Percentiles rank a stretch among this genome's conserved stretches.
phyloP scores from a whole-genome alignment of 1,140 invertebrate genomes.

The Drosophila ficusphila region DNA sequence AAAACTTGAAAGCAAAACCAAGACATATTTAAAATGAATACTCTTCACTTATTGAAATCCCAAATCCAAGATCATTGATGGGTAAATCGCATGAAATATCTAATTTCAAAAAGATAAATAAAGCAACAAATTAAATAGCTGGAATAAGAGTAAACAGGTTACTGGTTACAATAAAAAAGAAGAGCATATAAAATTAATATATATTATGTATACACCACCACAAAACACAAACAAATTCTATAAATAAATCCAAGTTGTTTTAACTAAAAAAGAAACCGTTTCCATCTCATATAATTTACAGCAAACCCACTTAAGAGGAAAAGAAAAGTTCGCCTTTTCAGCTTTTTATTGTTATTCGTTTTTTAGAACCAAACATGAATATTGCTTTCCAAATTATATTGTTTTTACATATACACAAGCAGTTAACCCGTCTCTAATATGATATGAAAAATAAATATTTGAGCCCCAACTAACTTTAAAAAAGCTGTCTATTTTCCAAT shows the following conservation, averaged over 20 bases:
- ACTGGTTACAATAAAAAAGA: slow-evolving; percentile 75
- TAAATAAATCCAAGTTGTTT: slow-evolving; percentile 69
- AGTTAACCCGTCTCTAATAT: slow-evolving; percentile 16
- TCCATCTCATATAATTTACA: slow-evolving; percentile 45
- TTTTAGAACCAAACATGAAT: slow-evolving; percentile 14
- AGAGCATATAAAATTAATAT: slow-evolving; percentile 61
- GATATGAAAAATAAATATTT: slow-evolving; percentile 18
- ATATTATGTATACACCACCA: slow-evolving; percentile 72
- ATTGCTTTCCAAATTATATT: slow-evolving; percentile 1
- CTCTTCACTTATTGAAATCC: slow-evolving; percentile 71
- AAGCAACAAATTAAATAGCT: slow-evolving; percentile 56
- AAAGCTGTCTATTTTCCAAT: slow-evolving; percentile 62
- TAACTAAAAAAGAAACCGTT: slow-evolving; percentile 53
- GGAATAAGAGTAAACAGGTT: slow-evolving; percentile 67
- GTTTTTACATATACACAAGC: slow-evolving; percentile 20
- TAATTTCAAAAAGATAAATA: slow-evolving; percentile 38
- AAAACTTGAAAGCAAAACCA: slow-evolving; percentile 27
- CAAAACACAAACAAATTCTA: slow-evolving; percentile 57
- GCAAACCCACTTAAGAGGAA: slow-evolving; percentile 8
- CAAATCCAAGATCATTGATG: slow-evolving; percentile 60
- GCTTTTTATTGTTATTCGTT: background rate
- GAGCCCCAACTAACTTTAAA: slow-evolving; percentile 54
- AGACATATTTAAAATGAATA: slow-evolving; percentile 75
- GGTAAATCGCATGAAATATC: slow-evolving; percentile 60
- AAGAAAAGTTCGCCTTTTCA: background rate